phyloP scores from a whole-genome alignment of 2,797 vertebrate genomes.

The Sebastiscus tertius region DNA sequence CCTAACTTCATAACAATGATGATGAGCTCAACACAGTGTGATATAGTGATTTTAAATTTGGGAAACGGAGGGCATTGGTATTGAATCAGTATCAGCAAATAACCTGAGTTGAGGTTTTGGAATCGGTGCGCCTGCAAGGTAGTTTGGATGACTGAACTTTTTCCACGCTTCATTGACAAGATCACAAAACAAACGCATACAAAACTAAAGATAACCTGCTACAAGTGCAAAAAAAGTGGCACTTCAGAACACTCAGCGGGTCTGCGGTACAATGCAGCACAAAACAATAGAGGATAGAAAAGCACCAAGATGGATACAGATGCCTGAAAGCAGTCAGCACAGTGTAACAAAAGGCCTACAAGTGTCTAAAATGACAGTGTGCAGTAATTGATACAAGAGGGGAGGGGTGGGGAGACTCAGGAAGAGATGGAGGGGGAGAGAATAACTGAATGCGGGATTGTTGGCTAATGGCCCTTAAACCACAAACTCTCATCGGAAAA shows the following conservation, averaged over 20 bases:
- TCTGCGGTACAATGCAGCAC: background rate
- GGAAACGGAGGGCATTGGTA: no score
- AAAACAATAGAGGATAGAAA: background rate
- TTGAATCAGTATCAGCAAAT: no score
- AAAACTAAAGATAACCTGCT: no score
- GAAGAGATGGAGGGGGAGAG: background rate
- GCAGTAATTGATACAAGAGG: background rate
- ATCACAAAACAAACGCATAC: background rate
- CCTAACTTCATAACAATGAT: background rate
- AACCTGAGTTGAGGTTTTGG: no score
- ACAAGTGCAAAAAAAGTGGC: no score
- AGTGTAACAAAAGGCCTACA: background rate
- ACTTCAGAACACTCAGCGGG: background rate
- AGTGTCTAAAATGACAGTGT: background rate
- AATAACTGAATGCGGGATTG: constrained; percentile 11
- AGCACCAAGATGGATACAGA: background rate
- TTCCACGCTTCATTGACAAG: background rate
- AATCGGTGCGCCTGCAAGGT: background rate
- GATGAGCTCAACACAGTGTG: no score
- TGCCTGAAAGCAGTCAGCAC: background rate
- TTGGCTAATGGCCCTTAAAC: constrained; percentile 22
- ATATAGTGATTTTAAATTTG: background rate
- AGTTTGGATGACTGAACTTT: background rate
- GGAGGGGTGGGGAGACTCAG: no score
- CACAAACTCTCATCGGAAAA: constrained; percentile 20